A percentile compares a stretch with the other conserved stretches of the same genome.
phyloP scores from a whole-genome alignment of 2,113 vertebrate genomes.

The Mormyrus iriodes region DNA sequence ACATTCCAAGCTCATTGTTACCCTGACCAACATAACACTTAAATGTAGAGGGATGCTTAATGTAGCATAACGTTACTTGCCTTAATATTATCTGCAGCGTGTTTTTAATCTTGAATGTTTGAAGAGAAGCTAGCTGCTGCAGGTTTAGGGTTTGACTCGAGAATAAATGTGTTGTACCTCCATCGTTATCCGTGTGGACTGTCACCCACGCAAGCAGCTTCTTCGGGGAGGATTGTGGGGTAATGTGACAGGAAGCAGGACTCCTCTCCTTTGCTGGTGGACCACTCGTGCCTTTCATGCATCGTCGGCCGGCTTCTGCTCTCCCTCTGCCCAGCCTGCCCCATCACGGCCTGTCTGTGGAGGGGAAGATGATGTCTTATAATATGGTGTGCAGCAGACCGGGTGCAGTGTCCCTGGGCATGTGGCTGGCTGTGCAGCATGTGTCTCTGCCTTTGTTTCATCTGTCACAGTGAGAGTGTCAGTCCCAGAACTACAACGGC shows the following conservation, averaged over 20 bases:
- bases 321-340: background rate
- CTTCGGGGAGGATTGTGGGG: background rate
- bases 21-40: background rate
- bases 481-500: background rate
- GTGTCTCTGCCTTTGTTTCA: background rate
- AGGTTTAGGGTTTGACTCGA: background rate
- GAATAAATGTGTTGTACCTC: background rate
- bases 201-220: background rate
- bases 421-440: background rate
- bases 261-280: background rate
- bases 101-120: background rate
- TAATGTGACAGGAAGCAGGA: background rate
- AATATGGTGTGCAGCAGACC: background rate
- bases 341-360: background rate
- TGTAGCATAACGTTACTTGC: background rate
- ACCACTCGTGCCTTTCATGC: background rate
- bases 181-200: background rate
- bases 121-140: background rate
- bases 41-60: background rate
- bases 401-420: background rate
- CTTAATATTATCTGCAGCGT: background rate
- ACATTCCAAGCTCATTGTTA: background rate
- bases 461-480: constrained; percentile 3
- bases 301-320: background rate
- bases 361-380: background rate